Evolutionary conservation across 1,140 invertebrate genomes (phyloP).

Genomic region (Pinna nobilis): DNA sequence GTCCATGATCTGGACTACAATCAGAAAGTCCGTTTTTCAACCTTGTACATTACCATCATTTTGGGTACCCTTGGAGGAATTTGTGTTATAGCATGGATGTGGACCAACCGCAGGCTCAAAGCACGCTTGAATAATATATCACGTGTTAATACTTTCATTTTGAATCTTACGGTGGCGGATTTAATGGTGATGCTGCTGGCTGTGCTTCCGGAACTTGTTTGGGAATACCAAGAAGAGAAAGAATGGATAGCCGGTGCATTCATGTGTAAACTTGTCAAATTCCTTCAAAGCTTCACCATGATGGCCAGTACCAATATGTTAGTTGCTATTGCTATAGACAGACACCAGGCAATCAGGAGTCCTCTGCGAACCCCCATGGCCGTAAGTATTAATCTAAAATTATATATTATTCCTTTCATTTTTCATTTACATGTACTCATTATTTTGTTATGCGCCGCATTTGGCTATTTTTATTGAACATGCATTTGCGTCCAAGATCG

Average conservation of each 20-base stretch:
- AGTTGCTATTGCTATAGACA: slow-evolving; percentile 74
- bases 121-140: slow-evolving; percentile 51
- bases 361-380: slow-evolving; percentile 68
- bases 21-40: slow-evolving; percentile 47
- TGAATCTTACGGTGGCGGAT: slow-evolving; percentile 72
- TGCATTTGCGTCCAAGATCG: no score
- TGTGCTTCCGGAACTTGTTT: slow-evolving; percentile 69
- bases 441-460: no score
- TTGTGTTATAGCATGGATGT: slow-evolving; percentile 64
- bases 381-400: no score
- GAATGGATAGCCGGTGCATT: slow-evolving; percentile 71
- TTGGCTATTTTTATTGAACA: no score
- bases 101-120: slow-evolving; percentile 54
- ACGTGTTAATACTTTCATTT: slow-evolving; percentile 69
- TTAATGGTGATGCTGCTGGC: slow-evolving; percentile 69
- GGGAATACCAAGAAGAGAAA: slow-evolving; percentile 71
- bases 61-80: slow-evolving; percentile 59
- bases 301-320: slow-evolving; percentile 74
- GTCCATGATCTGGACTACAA: slow-evolving; percentile 60
- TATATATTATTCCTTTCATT: no score
- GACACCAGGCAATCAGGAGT: slow-evolving; percentile 73
- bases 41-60: slow-evolving; percentile 56
- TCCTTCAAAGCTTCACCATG: slow-evolving; percentile 71
- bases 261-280: slow-evolving; percentile 72
- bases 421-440: no score